Base-by-base conservation (phyloP, 2,888 invertebrate genomes). In the Lochmaea capreae region DNA sequence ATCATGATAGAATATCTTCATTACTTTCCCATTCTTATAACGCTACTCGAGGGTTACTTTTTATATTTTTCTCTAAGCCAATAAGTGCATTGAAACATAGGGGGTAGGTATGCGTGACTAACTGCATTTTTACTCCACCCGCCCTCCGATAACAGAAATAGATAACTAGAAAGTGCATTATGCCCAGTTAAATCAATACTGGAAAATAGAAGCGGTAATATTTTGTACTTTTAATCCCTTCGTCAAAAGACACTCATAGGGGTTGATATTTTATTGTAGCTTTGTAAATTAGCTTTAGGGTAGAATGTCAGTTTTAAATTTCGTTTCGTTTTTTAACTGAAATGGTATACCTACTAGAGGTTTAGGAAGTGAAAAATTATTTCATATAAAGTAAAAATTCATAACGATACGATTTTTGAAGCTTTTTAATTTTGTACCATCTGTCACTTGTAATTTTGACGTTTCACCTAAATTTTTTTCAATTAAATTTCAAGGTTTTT, bases 91-190 rank as follows among this genome's bases (percentile, higher is more conserved):
- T 63, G 42, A 63, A 63, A 63, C 42, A 16, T 63, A 46, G 61
- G 61, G 61, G 57, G 57, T 57, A 58, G 18, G 62, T 43, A 42
- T 63, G 62, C 62, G 62, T 63, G 62, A 63, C 62, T 63, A 39
- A 43, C 18, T n/a, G 62, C 42, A 63, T 63, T 63, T 63, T 16
- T 43, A 42, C 12, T 43, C 42, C 42, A 16, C 43, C 62, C 43
- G 11, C 62, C 62, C 18, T n/a, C 12, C 18, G 62, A 63, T 63
- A 63, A 63, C 43, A 63, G 18, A 54, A 63, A 12, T 43, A 63
- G 42, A 63, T 63, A 63, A 18, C 33, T 39, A 43, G 42, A 63
- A 43, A 63, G 43, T 42, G 61, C 61, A 63, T 59, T 59, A 59
- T 33, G 33, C 26, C 18, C 26, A 18, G 43, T 63, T 11, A 11